Base-by-base conservation (phyloP, 53 echinoderm and acorn worm genomes). In the Luidia sarsii region DNA sequence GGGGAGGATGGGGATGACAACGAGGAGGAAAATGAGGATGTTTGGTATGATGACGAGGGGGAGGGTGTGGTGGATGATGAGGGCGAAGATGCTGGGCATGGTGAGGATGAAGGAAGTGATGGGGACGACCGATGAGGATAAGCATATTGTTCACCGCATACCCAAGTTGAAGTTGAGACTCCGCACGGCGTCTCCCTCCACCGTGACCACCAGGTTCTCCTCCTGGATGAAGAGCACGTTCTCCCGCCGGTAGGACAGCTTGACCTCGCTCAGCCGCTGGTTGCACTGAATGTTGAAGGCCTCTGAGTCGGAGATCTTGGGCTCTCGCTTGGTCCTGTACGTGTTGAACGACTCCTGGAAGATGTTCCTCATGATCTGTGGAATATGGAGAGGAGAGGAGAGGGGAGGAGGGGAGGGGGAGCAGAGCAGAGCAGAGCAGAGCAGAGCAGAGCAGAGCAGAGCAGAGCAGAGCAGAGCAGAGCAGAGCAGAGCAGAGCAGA, bases 321-420 rank as follows among this genome's bases (percentile, higher is more conserved):
- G 80, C 67, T 99, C 99, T 0, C 88, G 83, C 62, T 99, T 97
- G 28, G 80, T 70, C 50, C 94, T 85, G 84, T 97, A 97, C 11
- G 90, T 88, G 84, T 94, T 97, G 67, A 88, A 97, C 10, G 93
- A 97, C 67, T 97, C 97, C 80, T 97, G 93, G 59, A 94, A 97
- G 49, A 97, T 97, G 67, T 97, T 93, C 27, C 93, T 85, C 88
- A 97, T 88, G 66, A 97, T 87, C 97, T 97, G 85, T 35, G n/a
- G n/a, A n/a, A n/a, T n/a, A n/a, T n/a, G n/a, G n/a, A n/a, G 46
- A 14, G 46, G 14, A 14, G 7, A 45, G 7, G 7, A 14, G 46
- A 14, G 46, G 14, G 46, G 46, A 45, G 46, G 46, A 9, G 14
- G 46, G 46, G 46, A n/a, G n/a, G n/a, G n/a, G n/a, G n/a, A n/a